These are phyloP conservation scores for Uromys caudimaculatus DNA, from an alignment of 2,797 vertebrate species.

Conservation along the genomic window DNA sequence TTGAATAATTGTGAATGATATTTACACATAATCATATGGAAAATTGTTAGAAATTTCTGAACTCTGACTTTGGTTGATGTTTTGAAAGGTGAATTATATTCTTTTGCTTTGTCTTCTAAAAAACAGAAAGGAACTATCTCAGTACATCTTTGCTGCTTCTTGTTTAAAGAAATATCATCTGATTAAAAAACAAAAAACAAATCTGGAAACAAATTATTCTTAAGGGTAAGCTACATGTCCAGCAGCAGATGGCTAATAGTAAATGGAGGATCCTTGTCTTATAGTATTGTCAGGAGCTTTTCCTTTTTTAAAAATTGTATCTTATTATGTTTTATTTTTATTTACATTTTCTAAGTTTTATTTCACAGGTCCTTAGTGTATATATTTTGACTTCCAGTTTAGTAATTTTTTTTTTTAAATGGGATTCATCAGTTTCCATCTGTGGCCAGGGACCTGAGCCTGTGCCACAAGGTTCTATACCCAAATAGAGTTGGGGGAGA, in stretches of 20 bases:
- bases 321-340: not conserved
- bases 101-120: not conserved
- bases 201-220: constrained; percentile 13
- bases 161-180: not conserved
- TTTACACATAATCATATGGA: not conserved
- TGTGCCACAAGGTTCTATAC: no score
- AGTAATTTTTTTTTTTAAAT: not conserved
- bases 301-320: not conserved
- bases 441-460: no score
- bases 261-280: not conserved
- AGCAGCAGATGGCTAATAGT: not conserved
- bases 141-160: not conserved
- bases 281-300: not conserved
- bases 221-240: not conserved
- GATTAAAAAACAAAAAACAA: not conserved
- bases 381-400: not conserved
- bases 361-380: not conserved
- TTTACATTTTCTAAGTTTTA: not conserved
- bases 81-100: constrained; percentile 25
- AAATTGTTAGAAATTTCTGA: constrained; percentile 39
- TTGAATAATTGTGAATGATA: constrained; percentile 5
- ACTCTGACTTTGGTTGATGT: not conserved
- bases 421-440: not conserved
- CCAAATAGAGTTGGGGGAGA: no score
- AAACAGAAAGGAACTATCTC: not conserved